Percentiles rank a stretch among this genome's conserved stretches.
phyloP scores from a whole-genome alignment of 2,888 invertebrate species.

The Phymatocera aterrima region DNA sequence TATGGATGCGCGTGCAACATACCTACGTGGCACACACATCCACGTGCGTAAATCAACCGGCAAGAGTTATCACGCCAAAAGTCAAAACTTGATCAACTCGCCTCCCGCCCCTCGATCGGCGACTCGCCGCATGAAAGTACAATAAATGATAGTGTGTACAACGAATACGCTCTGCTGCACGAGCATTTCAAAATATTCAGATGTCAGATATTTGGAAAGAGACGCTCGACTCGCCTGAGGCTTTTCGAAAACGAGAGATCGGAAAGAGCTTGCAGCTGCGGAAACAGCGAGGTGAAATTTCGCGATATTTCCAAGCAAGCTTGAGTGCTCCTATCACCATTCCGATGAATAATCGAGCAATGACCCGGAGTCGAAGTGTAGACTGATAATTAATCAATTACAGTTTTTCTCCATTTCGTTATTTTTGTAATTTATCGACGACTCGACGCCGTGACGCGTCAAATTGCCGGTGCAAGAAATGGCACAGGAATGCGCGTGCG shows the following conservation, averaged over 20 bases:
- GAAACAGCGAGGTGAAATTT: background rate
- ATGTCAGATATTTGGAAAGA: background rate
- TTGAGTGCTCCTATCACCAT: background rate
- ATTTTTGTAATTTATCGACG: background rate
- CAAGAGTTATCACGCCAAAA: background rate
- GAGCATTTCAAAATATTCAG: background rate
- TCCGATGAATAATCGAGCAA: background rate
- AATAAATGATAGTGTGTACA: background rate
- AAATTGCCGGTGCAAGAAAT: background rate
- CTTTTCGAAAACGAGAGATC: background rate
- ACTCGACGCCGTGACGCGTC: too few species aligned
- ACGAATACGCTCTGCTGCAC: background rate
- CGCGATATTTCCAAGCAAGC: background rate
- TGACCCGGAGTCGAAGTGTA: background rate
- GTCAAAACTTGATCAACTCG: slow-evolving; percentile 7
- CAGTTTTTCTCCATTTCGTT: background rate
- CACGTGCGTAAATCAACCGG: background rate
- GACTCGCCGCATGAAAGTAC: too few species aligned
- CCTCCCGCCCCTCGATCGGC: background rate
- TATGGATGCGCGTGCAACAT: too few species aligned
- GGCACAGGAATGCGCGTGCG: background rate
- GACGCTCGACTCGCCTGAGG: background rate
- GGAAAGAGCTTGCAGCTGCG: background rate
- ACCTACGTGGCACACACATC: too few species aligned
- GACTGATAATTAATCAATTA: background rate